These are phyloP conservation scores for Cyanoderma ruficeps DNA, from an alignment of 2,113 vertebrate species.

Conservation along the genomic window DNA sequence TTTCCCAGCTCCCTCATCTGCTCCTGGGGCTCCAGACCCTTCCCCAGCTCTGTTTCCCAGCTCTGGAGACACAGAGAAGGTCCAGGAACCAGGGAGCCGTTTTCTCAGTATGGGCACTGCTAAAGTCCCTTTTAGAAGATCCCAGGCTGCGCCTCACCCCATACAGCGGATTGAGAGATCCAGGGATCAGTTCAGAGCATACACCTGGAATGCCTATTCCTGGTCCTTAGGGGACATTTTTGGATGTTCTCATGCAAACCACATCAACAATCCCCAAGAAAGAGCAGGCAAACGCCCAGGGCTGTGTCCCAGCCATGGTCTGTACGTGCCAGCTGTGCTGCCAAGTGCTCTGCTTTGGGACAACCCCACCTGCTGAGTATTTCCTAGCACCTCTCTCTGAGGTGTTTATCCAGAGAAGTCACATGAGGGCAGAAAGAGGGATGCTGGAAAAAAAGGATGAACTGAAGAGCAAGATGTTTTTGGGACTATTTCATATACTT, in stretches of 20 bases:
- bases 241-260: neutral
- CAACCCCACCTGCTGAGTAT: neutral
- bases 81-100: neutral
- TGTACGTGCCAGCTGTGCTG: neutral
- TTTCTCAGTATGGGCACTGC: neutral
- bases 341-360: neutral
- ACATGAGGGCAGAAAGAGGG: neutral
- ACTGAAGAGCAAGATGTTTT: neutral
- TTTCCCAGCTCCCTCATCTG: neutral
- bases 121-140: neutral
- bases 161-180: accelerated
- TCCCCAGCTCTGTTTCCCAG: neutral
- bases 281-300: neutral
- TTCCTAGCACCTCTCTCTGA: neutral
- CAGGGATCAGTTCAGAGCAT: neutral
- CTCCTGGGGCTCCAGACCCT: neutral
- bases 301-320: neutral
- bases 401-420: neutral
- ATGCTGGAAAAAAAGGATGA: neutral
- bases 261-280: neutral
- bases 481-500: neutral
- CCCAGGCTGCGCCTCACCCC: neutral
- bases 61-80: neutral
- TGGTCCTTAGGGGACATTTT: neutral
- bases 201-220: neutral